Base-by-base conservation (phyloP, 2,888 invertebrate species). In the Heteromurus nitidus region DNA sequence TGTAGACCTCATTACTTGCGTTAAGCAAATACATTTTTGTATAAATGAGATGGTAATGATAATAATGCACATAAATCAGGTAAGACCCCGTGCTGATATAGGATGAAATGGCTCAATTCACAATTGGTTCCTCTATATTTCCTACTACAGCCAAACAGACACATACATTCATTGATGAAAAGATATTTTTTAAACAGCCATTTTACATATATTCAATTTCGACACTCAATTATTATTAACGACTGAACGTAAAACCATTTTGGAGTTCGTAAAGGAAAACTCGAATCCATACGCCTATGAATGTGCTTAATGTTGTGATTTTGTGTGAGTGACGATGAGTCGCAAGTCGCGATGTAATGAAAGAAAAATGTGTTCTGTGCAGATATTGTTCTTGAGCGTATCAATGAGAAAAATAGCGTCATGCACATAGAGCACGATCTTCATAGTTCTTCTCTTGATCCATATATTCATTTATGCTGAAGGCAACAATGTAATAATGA, bases 391-490 rank as follows among this genome's bases (percentile, higher is more conserved):
- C 11, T 3, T 47, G 3, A 3, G n/a, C n/a, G 47, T 16, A 47
- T 16, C n/a, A n/a, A n/a, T n/a, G n/a, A n/a, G n/a, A n/a, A n/a
- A n/a, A n/a, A n/a, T n/a, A n/a, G n/a, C n/a, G n/a, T n/a, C n/a
- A n/a, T n/a, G 44, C 44, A 44, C 44, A 44, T 44, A 44, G 20
- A 53, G 31, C 68, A 68, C 68, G 68, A 68, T 26, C n/a, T 47
- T 50, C 18, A 1, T 53, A 5, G 5, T 13, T 44, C 2, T 1
- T 68, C 50, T 68, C 28, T 31, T 67, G 44, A 16, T 67, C 44
- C n/a, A 20, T 44, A 44, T 44, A n/a, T n/a, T 44, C 44, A 44
- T 44, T 44, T n/a, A n/a, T 44, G 44, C 13, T n/a, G n/a, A 44
- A 44, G n/a, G 36, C 5, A 36, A 47, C 28, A 47, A 67, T 50